Percentiles rank a stretch among this genome's conserved stretches.
Conservation (phyloP, 2,888 invertebrate species). For the Tupiocoris notatus region DNA sequence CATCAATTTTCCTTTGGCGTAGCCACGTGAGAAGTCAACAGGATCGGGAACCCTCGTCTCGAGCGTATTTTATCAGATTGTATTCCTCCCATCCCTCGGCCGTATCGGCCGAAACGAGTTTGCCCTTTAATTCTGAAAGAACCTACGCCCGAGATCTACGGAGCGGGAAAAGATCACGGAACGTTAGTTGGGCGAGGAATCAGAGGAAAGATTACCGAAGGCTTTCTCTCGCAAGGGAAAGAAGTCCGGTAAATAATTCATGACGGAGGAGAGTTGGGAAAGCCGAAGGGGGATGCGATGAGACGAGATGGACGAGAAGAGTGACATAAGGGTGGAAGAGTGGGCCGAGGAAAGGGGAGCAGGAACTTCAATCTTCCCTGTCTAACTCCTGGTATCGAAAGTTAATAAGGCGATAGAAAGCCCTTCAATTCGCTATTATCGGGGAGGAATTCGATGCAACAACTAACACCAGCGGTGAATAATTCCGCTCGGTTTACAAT, state of each 20-base stretch:
- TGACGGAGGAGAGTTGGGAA: constrained; percentile 11
- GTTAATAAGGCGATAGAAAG: constrained; percentile 30
- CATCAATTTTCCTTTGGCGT: background rate
- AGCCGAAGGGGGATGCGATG: background rate
- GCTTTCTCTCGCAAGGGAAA: background rate
- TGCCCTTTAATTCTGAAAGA: background rate
- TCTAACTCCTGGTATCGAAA: constrained; percentile 2
- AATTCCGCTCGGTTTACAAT: too few relatives aligned
- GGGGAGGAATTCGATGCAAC: constrained; percentile 6
- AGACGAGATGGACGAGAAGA: background rate
- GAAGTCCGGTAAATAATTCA: constrained; percentile 31
- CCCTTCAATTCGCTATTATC: constrained; percentile 38
- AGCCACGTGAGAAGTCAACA: background rate
- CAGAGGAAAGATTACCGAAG: constrained; percentile 15
- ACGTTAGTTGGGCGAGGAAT: constrained; percentile 1
- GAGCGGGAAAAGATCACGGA: background rate
- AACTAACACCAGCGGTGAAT: too few relatives aligned
- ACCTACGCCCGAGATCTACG: background rate
- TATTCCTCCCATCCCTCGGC: background rate
- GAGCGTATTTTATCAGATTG: background rate
- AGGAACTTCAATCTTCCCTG: constrained; percentile 12
- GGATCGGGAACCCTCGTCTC: background rate
- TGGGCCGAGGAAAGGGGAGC: background rate
- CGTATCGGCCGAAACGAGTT: background rate
- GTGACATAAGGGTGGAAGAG: background rate